Evolutionary conservation across 2,113 vertebrate genomes (phyloP).

Genomic region (Rutilus rutilus): DNA sequence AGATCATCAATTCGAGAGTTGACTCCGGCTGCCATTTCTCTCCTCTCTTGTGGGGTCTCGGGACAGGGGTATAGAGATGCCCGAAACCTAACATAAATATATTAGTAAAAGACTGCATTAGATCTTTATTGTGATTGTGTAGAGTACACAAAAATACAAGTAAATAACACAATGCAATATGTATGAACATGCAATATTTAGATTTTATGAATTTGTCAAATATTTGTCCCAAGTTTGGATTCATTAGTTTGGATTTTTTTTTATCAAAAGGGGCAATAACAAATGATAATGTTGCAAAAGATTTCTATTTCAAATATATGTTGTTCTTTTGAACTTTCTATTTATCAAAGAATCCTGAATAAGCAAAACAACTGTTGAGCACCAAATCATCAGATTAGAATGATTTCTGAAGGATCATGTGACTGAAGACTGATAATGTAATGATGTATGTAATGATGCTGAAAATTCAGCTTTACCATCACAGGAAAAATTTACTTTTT

Average conservation of each 20-base stretch:
- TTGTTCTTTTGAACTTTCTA: not conserved
- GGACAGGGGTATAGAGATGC: constrained; percentile 97
- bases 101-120: not conserved
- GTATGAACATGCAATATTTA: not conserved
- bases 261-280: not conserved
- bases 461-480: no score
- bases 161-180: not conserved
- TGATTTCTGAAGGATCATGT: not conserved
- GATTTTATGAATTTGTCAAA: not conserved
- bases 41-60: constrained; percentile 94
- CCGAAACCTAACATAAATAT: constrained; percentile 82
- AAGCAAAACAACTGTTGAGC: not conserved
- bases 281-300: not conserved
- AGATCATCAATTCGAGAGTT: constrained; percentile 98
- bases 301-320: not conserved
- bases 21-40: constrained; percentile 96
- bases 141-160: not conserved
- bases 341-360: not conserved
- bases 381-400: not conserved
- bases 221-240: not conserved
- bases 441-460: no score
- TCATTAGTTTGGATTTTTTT: not conserved
- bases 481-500: not conserved
- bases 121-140: not conserved
- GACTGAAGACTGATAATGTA: not conserved